Percentiles rank a stretch among this genome's conserved stretches.
phyloP scores from a whole-genome alignment of 2,113 vertebrate species.

The Bagarius yarrelli region DNA sequence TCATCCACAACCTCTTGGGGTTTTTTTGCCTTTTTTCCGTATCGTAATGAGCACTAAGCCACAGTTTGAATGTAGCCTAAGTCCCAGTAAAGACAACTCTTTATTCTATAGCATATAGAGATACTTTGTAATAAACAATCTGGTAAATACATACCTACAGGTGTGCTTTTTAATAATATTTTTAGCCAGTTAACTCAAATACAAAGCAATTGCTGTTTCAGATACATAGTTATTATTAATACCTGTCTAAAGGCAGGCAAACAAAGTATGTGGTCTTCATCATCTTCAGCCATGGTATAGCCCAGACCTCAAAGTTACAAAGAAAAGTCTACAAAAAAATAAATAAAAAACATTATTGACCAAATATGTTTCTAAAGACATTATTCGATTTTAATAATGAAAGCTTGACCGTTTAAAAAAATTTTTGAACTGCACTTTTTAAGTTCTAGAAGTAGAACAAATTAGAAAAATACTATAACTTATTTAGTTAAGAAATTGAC shows the following conservation, averaged over 20 bases:
- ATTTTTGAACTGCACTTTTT: neutral
- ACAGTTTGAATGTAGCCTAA: no score
- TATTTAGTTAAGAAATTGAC: no score
- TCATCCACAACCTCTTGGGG: no score
- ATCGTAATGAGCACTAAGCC: no score
- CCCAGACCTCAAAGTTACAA: conserved; percentile 65
- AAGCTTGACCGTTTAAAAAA: neutral
- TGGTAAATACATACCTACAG: no score
- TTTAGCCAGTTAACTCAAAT: neutral
- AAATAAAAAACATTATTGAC: conserved; percentile 6
- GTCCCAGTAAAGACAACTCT: no score
- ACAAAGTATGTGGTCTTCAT: conserved; percentile 44
- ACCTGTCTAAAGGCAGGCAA: conserved; percentile 47
- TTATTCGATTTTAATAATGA: neutral
- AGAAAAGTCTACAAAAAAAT: conserved; percentile 61
- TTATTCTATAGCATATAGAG: no score
- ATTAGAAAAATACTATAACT: no score
- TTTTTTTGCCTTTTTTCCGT: no score
- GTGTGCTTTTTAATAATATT: neutral
- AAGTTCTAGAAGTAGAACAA: no score
- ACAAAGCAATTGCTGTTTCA: neutral
- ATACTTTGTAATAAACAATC: no score
- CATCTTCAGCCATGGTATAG: conserved; percentile 58
- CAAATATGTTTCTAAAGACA: neutral
- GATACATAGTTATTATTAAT: neutral